A percentile compares a stretch with the other conserved stretches of the same genome.
These are phyloP conservation scores for Aurelia sp. DNA, from an alignment of 30 jellyfish, hydroid and myxozoan genomes.

Conservation along the genomic window DNA sequence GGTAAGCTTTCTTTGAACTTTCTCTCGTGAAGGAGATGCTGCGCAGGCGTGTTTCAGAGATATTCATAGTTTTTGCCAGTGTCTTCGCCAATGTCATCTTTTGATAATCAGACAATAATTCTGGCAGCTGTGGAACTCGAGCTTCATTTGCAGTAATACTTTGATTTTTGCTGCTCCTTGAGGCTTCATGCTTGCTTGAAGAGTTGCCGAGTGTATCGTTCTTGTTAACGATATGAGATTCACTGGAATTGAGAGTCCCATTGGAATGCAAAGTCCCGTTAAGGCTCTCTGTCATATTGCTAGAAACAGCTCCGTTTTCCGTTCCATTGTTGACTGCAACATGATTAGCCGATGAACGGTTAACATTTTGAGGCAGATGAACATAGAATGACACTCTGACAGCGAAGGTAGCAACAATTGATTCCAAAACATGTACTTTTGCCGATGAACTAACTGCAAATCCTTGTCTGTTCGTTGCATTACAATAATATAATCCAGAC, in stretches of 20 bases:
- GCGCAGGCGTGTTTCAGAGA: slow-evolving; percentile 12
- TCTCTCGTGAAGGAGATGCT: slow-evolving; percentile 14
- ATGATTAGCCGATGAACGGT: too few relatives aligned
- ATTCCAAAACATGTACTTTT: slow-evolving; percentile 43
- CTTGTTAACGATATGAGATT: too few relatives aligned
- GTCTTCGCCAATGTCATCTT: neutral
- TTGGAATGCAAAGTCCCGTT: too few relatives aligned
- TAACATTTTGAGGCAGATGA: too few relatives aligned
- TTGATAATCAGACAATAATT: slow-evolving; percentile 9
- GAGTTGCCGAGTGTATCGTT: too few relatives aligned
- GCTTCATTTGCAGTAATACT: too few relatives aligned
- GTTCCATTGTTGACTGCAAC: too few relatives aligned
- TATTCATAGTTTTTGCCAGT: slow-evolving; percentile 44
- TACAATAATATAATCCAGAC: slow-evolving; percentile 71
- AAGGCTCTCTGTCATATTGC: too few relatives aligned
- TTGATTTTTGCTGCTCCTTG: too few relatives aligned
- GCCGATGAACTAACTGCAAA: slow-evolving; percentile 46
- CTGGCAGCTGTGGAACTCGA: slow-evolving; percentile 5
- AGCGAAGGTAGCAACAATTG: slow-evolving; percentile 34
- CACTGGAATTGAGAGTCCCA: too few relatives aligned
- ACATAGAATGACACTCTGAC: slow-evolving; percentile 15
- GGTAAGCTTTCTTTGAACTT: neutral
- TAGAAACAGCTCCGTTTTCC: too few relatives aligned
- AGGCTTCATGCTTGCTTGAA: too few relatives aligned
- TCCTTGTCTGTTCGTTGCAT: slow-evolving; percentile 60